Evolutionary conservation across 1,140 invertebrate genomes (phyloP), one percentile per base, ranked within the genome.

Genomic region (Anastrepha ludens): DNA sequence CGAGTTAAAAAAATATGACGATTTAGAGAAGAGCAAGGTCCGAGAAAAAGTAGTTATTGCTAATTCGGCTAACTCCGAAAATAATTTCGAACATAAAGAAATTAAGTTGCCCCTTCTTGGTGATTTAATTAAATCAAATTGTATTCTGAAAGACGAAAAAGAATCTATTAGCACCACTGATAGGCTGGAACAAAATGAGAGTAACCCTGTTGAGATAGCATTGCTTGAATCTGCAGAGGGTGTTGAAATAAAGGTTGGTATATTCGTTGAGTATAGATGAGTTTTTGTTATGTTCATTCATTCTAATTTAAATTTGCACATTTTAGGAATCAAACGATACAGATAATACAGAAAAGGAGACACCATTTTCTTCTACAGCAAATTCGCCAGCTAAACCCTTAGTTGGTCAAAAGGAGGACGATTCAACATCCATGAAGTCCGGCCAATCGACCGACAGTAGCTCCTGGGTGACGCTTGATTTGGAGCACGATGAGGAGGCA

Each of bases 401-500:
- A 50, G 8, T 13, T 86, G 13, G 6, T 8, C 13, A 67, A n/a
- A 88, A 87, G 15, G 89, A 88, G 20, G 89, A 88, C 29, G 88
- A 88, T 86, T 17, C 87, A 5, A 87, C 60, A 9, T 86, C 87
- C 6, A 64, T 87, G 55, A 89, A 88, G 70, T 88, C 87, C 47
- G 87, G 60, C 13, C 87, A 89, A 62, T 89, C 88, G 47, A 62
- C 85, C n/a, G 85, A 88, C 39, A 29, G 60, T 9, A 87, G 55
- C 29, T 88, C 88, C 0, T 87, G 87, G 78, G 64, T 87, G n/a
- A 88, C 88, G 29, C n/a, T 87, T n/a, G 87, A 88, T 59, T 55
- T 87, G 9, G 78, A 88, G n/a, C 39, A 87, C 59, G 89, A 89
- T 47, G 90, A 92, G 6, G 89, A 92, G 50, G 85, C 88, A 70